Conservation (phyloP, 2,113 vertebrate genomes). For the Podiceps cristatus region DNA sequence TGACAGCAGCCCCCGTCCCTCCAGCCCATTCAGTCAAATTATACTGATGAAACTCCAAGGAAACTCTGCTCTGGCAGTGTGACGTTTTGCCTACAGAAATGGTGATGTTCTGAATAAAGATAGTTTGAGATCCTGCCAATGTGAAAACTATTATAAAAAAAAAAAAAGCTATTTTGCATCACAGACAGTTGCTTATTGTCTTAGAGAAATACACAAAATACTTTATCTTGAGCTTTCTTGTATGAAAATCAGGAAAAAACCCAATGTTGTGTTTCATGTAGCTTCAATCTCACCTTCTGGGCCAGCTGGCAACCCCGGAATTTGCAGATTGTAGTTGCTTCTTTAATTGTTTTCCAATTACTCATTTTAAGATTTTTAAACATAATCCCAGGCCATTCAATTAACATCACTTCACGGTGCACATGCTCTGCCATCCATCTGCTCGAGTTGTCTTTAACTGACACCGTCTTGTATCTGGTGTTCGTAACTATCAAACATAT, state of each 20-base stretch:
- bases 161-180: not conserved
- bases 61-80: not conserved
- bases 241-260: not conserved
- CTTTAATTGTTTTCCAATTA: conserved; percentile 52
- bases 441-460: conserved; percentile 66
- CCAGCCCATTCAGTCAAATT: not conserved
- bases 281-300: conserved; percentile 23
- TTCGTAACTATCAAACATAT: conserved; percentile 59
- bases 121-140: not conserved
- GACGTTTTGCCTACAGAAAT: not conserved
- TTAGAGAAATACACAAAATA: not conserved
- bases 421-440: conserved; percentile 59
- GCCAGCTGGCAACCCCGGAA: conserved; percentile 44
- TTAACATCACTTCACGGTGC: conserved; percentile 60
- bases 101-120: not conserved
- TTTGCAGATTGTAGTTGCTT: conserved; percentile 19
- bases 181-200: not conserved
- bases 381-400: conserved; percentile 57
- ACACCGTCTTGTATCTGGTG: conserved; percentile 54
- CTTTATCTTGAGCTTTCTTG: not conserved
- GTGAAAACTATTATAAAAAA: not conserved
- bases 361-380: conserved; percentile 47
- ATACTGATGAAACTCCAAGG: not conserved
- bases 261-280: not conserved
- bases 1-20: not conserved